Evolutionary conservation across 2,888 invertebrate genomes (phyloP), one percentile per base, ranked within the genome.

Genomic region (Parnassius smintheus): DNA sequence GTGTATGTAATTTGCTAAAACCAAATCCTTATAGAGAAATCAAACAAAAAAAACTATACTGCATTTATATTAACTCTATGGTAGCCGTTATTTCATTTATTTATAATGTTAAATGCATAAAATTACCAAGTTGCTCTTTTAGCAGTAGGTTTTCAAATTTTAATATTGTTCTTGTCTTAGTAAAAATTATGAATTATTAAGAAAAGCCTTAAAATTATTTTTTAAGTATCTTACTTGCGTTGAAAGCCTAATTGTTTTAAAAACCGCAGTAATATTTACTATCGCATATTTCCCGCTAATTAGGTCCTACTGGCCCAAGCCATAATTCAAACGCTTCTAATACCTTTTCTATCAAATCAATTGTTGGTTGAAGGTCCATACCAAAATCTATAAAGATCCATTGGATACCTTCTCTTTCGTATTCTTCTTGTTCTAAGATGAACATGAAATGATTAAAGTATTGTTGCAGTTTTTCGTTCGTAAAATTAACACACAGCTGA

Each of bases 381-480:
- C 97, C 98, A 90, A 98, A 98, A 94, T 98, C 98, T 88, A 98
- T 98, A 91, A 98, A 98, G 75, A 94, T 95, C 98, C 98, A 98
- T 77, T 93, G 92, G 85, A 98, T 96, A 78, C 96, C 96, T 92
- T 98, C 97, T 78, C 96, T 94, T 91, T 97, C 96, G 93, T 98
- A 98, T 84, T 98, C 97, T 88, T 98, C 98, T 93, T 98, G 98
- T 93, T 98, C 98, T 91, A 98, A 93, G 75, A 98, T 95, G 93
- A 98, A 98, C 98, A 98, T 98, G 93, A 97, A 95, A 88, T 98
- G 97, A 92, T 98, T 98, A 95, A 98, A 98, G 93, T 96, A 98
- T 86, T 98, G 98, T 92, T 98, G 98, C 77, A 98, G 94, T 91
- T 97, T 96, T 93, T 98, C 98, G 90, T 98, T 98, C 81, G 97